phyloP scores from a whole-genome alignment of 64 coral and sea anemone genomes.

The Cladopsammia gracilis region DNA sequence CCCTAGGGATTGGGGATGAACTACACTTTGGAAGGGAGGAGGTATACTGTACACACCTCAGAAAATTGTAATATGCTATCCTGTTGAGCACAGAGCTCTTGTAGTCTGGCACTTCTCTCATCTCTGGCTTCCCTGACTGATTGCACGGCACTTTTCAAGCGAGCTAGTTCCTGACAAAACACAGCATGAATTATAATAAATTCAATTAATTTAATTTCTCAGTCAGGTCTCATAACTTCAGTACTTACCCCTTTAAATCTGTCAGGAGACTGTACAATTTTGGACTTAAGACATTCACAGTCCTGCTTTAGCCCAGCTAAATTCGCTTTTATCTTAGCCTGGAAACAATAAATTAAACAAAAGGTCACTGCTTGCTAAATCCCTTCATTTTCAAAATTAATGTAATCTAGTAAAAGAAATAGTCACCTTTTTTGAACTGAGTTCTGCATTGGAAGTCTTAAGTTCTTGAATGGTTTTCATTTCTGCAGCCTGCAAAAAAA shows the following conservation, averaged over 20 bases:
- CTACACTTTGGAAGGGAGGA: too few species aligned
- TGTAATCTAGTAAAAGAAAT: too few species aligned
- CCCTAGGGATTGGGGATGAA: too few species aligned
- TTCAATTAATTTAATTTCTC: too few species aligned
- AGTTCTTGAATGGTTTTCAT: conserved; percentile 50
- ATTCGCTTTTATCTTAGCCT: conserved; percentile 84
- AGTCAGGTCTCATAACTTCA: background rate
- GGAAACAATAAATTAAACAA: background rate
- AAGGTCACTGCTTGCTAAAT: too few species aligned
- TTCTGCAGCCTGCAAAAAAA: conserved; percentile 43
- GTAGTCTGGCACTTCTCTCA: conserved; percentile 32
- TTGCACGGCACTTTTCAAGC: conserved; percentile 36
- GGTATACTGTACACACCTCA: conserved; percentile 22
- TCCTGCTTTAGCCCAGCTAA: conserved; percentile 84
- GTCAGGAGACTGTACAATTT: conserved; percentile 93
- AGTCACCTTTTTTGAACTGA: conserved; percentile 63
- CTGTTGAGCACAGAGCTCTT: conserved; percentile 50
- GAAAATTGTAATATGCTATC: conserved; percentile 39
- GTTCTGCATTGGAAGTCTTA: conserved; percentile 68
- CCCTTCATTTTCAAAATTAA: too few species aligned
- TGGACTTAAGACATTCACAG: conserved; percentile 76
- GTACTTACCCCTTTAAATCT: conserved; percentile 86
- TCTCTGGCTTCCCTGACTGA: conserved; percentile 46
- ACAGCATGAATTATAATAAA: background rate
- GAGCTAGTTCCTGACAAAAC: conserved; percentile 40